phyloP scores from a whole-genome alignment of 1,140 invertebrate genomes.

The Pseudomyrmex sp. region DNA sequence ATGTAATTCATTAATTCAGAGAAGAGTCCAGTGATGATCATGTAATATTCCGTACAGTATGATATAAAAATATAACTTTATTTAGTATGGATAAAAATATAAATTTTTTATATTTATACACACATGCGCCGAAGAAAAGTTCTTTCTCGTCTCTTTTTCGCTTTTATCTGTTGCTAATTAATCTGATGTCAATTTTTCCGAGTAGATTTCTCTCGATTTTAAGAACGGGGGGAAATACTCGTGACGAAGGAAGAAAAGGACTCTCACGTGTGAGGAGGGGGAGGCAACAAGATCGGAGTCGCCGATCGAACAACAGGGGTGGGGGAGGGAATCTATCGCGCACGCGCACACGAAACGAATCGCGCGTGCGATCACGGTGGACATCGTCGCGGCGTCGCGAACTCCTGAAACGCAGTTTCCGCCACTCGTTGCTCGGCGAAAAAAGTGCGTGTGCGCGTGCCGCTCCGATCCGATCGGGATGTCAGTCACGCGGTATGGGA shows the following conservation, averaged over 20 bases:
- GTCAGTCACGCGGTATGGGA: constrained; percentile 24
- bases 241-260: not conserved
- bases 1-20: constrained; percentile 62
- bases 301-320: no score
- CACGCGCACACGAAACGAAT: constrained; percentile 75
- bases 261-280: not conserved
- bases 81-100: no score
- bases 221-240: not conserved
- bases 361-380: constrained; percentile 64
- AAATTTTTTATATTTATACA: constrained; percentile 46
- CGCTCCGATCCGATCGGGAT: constrained; percentile 55
- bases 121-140: not conserved
- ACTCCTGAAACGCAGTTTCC: constrained; percentile 84
- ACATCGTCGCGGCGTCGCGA: constrained; percentile 69
- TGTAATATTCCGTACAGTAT: constrained; percentile 72
- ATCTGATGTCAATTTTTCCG: not conserved
- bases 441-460: constrained; percentile 76
- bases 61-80: constrained; percentile 32
- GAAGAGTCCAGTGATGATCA: constrained; percentile 38
- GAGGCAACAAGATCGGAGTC: no score
- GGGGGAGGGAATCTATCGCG: constrained; percentile 37
- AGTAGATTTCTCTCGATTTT: not conserved
- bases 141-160: constrained; percentile 1
- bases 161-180: not conserved
- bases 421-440: constrained; percentile 80